These are phyloP conservation scores for Octomys mimax DNA, from an alignment of 2,797 vertebrate species.

Conservation along the genomic window DNA sequence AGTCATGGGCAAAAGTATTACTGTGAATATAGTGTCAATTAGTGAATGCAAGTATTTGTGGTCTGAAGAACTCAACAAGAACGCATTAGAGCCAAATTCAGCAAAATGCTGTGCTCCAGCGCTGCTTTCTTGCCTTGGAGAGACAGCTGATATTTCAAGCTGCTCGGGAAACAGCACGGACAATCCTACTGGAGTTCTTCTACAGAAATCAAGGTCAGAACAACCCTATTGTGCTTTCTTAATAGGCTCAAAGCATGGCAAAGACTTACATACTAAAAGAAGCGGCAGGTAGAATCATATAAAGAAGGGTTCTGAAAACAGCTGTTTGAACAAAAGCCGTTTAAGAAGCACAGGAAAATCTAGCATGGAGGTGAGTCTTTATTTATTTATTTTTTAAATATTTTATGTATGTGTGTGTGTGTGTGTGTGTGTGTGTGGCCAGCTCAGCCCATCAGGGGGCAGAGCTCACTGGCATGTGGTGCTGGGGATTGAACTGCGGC, in stretches of 20 bases:
- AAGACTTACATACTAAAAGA: constrained; percentile 57
- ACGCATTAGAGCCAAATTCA: constrained; percentile 40
- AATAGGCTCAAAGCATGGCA: constrained; percentile 54
- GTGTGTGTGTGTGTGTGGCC: too few relatives aligned
- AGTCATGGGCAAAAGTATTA: constrained; percentile 30
- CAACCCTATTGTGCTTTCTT: constrained; percentile 64
- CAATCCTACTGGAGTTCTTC: not conserved
- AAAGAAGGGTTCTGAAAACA: constrained; percentile 62
- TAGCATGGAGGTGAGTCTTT: constrained; percentile 44
- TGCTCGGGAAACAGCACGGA: not conserved
- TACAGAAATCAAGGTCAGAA: constrained; percentile 75
- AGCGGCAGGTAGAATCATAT: constrained; percentile 46
- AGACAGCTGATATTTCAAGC: constrained; percentile 56
- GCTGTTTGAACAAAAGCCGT: constrained; percentile 70
- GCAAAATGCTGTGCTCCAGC: not conserved
- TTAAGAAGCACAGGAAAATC: constrained; percentile 58
- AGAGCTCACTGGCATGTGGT: too few relatives aligned
- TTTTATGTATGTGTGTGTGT: too few relatives aligned
- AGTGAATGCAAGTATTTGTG: constrained; percentile 22
- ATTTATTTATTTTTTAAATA: too few relatives aligned
- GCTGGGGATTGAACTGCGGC: too few relatives aligned
- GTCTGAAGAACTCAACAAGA: constrained; percentile 4
- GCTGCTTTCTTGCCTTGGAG: constrained; percentile 9
- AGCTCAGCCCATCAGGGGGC: too few relatives aligned
- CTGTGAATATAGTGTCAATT: constrained; percentile 43